phyloP scores from a whole-genome alignment of 2,888 invertebrate genomes.

The Hirtodrosophila duncani region DNA sequence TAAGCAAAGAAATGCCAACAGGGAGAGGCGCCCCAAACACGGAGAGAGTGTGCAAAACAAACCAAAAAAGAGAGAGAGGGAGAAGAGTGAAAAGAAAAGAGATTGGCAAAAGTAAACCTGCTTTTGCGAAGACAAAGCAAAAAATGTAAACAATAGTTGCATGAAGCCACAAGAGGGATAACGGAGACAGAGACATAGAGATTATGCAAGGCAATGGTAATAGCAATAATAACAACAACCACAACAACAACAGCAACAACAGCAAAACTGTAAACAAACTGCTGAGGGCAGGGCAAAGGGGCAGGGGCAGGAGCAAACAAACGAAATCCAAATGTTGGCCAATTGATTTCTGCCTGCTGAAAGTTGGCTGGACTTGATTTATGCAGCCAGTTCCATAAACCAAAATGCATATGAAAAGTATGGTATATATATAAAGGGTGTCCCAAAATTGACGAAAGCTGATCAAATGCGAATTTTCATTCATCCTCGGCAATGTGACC shows the following conservation, averaged over 20 bases:
- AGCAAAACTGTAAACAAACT: no score
- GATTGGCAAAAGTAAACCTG: slow-evolving; percentile 37
- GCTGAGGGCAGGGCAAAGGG: background rate
- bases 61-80: slow-evolving; percentile 1
- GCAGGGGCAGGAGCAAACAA: slow-evolving; percentile 32
- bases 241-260: slow-evolving; percentile 12
- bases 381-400: no score
- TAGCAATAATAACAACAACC: slow-evolving; percentile 32
- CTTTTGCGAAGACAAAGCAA: slow-evolving; percentile 40
- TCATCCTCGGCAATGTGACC: no score
- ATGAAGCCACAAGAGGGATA: no score
- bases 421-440: no score
- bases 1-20: slow-evolving; percentile 13
- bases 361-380: slow-evolving; percentile 36
- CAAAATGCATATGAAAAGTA: no score
- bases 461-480: no score
- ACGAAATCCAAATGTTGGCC: slow-evolving; percentile 30
- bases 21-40: slow-evolving; percentile 13
- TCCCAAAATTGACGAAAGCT: no score
- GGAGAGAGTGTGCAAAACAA: background rate
- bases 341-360: slow-evolving; percentile 40
- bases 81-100: background rate
- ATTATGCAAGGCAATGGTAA: slow-evolving; percentile 54
- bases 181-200: slow-evolving; percentile 15
- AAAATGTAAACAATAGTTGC: no score